These are phyloP conservation scores for Rhabdomys pumilio DNA, from an alignment of 2,797 vertebrate species.

Conservation along the genomic window DNA sequence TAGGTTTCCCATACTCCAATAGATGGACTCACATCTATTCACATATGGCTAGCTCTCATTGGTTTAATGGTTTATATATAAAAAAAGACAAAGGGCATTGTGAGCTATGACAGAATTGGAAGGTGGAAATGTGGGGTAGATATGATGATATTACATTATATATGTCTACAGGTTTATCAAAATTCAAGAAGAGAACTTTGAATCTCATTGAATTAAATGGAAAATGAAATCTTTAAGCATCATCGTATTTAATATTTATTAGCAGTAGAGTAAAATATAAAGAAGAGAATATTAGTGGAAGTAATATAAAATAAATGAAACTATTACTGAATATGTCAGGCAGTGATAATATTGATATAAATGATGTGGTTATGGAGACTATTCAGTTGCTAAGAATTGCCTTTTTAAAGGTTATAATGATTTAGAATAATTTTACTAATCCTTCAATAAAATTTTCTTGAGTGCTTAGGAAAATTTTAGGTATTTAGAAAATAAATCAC, in stretches of 20 bases:
- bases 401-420: conserved; percentile 56
- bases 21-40: background rate
- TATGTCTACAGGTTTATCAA: background rate
- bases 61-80: background rate
- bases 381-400: conserved; percentile 27
- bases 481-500: conserved; percentile 52
- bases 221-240: conserved; percentile 23
- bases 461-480: background rate
- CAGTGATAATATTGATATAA: conserved; percentile 33
- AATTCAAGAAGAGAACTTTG: background rate
- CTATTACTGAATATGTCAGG: conserved; percentile 54
- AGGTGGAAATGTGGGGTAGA: background rate
- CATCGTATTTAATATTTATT: conserved; percentile 39
- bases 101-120: background rate
- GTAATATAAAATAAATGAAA: conserved; percentile 31
- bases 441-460: conserved; percentile 45
- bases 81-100: background rate
- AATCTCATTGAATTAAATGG: background rate
- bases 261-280: conserved; percentile 44
- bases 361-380: conserved; percentile 26
- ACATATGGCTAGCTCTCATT: background rate
- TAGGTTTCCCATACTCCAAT: background rate
- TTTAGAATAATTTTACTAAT: conserved; percentile 60
- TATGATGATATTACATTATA: background rate
- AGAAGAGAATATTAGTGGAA: conserved; percentile 17